Evolutionary conservation across 1,140 invertebrate species (phyloP), one percentile per base, ranked within the genome.

Genomic region (Danaus melanippus): DNA sequence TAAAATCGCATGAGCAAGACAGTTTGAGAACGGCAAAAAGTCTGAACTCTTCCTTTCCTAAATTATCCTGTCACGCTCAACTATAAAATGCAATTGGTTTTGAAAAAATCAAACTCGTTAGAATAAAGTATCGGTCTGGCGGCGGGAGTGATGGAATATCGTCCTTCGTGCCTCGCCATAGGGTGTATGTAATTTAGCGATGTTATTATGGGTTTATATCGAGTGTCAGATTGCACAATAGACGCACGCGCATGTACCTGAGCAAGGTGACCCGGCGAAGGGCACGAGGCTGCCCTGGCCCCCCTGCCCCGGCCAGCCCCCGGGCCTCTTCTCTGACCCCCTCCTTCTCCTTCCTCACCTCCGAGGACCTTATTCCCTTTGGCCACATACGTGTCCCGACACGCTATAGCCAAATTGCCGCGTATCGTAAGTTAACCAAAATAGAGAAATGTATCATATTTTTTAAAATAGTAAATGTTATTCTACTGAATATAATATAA

Each of bases 81-180:
- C 77, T 83, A 85, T 83, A 83, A 81, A 84, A 80, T 80, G 82
- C 82, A 85, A 85, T 85, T 83, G 82, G 78, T 68, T 83, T 74
- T 79, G 72, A 67, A 74, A 79, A 81, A 82, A 79, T 77, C 71
- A 67, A 75, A 82, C 75, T 80, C 71, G 75, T 82, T 79, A 82
- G 76, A 82, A 70, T 74, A 77, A 72, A 61, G 58, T 71, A 42
- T 58, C 11, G 53, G 12, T 21, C 11, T 9, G 21, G 11, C 10
- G 15, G 40, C 58, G 50, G 17, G 42, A 8, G 32, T 40, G 32
- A 53, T n/a, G 39, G 12, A 52, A 68, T 46, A 44, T 60, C 11
- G 46, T 45, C 66, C 42, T 56, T 65, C 12, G 9, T 46, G 7
- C 42, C 12, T 42, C 7, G 49, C 11, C 17, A 52, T 60, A 58